Conservation (phyloP, 2,113 vertebrate species). For the Leptosomus discolor region DNA sequence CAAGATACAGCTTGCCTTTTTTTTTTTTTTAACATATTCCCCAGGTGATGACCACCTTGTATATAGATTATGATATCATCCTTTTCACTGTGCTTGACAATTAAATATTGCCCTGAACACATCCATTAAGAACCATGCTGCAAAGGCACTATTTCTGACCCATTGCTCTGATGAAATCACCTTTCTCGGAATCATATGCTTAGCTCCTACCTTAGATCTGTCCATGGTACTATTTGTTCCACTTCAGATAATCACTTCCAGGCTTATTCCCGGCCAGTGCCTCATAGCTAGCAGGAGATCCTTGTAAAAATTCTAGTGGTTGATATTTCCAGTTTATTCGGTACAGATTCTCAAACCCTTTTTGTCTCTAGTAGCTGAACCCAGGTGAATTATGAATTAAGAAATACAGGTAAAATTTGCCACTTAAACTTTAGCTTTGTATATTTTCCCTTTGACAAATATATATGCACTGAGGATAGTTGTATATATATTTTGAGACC, state of each 20-base stretch:
- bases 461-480: not conserved
- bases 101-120: not conserved
- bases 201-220: not conserved
- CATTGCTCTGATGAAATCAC: not conserved
- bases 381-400: not conserved
- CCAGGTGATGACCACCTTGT: not conserved
- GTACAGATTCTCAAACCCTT: not conserved
- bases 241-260: not conserved
- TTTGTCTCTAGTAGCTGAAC: not conserved
- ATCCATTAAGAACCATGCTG: not conserved
- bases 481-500: not conserved
- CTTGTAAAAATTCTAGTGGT: not conserved
- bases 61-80: not conserved
- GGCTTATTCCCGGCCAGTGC: not conserved
- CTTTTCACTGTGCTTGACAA: not conserved
- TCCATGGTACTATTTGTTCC: not conserved
- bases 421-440: not conserved
- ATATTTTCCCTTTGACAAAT: not conserved
- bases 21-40: not conserved
- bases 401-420: not conserved
- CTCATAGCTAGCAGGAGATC: not conserved
- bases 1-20: not conserved
- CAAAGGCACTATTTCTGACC: not conserved
- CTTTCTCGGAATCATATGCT: not conserved
- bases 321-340: not conserved